phyloP scores from a whole-genome alignment of 1,140 invertebrate species.

The Caenorhabditis brenneri region DNA sequence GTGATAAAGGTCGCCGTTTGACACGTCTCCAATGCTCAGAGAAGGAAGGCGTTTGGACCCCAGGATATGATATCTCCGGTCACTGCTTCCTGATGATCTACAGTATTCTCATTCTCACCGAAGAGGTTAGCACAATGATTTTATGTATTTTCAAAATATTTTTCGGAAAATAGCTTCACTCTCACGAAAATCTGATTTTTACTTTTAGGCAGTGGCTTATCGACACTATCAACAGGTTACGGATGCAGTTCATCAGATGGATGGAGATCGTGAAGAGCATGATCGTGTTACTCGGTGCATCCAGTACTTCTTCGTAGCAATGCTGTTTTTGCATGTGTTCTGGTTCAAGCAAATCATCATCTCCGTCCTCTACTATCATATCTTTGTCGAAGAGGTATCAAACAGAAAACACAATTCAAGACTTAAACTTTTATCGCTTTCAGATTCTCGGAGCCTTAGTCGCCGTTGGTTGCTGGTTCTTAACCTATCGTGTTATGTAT shows the following conservation, averaged over 20 bases:
- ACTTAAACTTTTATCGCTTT: not conserved
- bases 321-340: slow-evolving; percentile 61
- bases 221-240: slow-evolving; percentile 58
- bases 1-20: not conserved
- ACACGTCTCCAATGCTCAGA: slow-evolving; percentile 32
- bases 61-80: slow-evolving; percentile 63
- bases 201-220: slow-evolving; percentile 65
- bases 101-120: slow-evolving; percentile 63
- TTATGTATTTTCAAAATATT: too few relatives aligned
- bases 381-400: slow-evolving; percentile 74
- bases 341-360: slow-evolving; percentile 68
- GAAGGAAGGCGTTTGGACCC: slow-evolving; percentile 56
- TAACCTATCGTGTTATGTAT: slow-evolving; percentile 86
- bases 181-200: too few relatives aligned
- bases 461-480: slow-evolving; percentile 87
- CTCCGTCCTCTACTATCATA: slow-evolving; percentile 67
- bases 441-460: slow-evolving; percentile 81
- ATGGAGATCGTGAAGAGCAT: slow-evolving; percentile 41
- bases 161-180: too few relatives aligned
- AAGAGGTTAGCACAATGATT: slow-evolving; percentile 64
- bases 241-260: slow-evolving; percentile 8
- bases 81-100: slow-evolving; percentile 68
- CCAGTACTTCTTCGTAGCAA: slow-evolving; percentile 76
- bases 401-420: not conserved
- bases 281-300: slow-evolving; percentile 81